These are phyloP conservation scores for Epinotia nisella DNA, from an alignment of 2,888 invertebrate species.

Conservation along the genomic window DNA sequence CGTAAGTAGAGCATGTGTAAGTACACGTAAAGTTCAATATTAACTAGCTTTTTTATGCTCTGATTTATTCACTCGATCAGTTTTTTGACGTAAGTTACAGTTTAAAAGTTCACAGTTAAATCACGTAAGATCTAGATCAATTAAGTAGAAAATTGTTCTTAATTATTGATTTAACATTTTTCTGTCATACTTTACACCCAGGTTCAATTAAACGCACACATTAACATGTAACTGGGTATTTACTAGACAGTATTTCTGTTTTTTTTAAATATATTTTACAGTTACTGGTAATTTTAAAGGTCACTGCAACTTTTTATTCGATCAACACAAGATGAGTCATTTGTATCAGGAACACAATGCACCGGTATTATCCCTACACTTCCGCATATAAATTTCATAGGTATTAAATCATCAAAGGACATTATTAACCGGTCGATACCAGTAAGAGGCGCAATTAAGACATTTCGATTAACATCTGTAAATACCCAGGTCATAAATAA, in stretches of 20 bases:
- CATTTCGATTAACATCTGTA: conserved; percentile 42
- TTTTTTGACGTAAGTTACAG: conserved; percentile 26
- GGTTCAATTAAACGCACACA: not conserved
- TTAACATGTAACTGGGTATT: not conserved
- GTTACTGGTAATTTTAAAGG: conserved; percentile 17
- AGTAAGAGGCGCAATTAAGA: conserved; percentile 38
- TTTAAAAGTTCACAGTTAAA: conserved; percentile 24
- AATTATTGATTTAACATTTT: conserved; percentile 11
- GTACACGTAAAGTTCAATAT: conserved; percentile 40
- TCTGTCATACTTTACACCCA: not conserved
- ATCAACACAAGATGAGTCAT: conserved; percentile 25
- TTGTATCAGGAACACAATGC: not conserved
- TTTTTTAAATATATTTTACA: not conserved
- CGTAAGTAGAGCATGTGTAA: conserved; percentile 47
- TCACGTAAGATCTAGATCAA: conserved; percentile 13
- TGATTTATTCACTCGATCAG: conserved; percentile 39
- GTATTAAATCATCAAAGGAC: conserved; percentile 34
- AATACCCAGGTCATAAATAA: conserved; percentile 41
- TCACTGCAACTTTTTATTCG: conserved; percentile 5
- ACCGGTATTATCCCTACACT: conserved; percentile 15
- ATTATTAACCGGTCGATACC: conserved; percentile 23
- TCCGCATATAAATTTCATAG: conserved; percentile 40
- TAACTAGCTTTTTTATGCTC: conserved; percentile 43
- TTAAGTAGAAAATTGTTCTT: conserved; percentile 12
- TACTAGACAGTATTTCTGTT: not conserved